A percentile compares a stretch with the other conserved stretches of the same genome.
Conservation (phyloP, 2,888 invertebrate species). For the Hermaeophaga mercurialis region DNA sequence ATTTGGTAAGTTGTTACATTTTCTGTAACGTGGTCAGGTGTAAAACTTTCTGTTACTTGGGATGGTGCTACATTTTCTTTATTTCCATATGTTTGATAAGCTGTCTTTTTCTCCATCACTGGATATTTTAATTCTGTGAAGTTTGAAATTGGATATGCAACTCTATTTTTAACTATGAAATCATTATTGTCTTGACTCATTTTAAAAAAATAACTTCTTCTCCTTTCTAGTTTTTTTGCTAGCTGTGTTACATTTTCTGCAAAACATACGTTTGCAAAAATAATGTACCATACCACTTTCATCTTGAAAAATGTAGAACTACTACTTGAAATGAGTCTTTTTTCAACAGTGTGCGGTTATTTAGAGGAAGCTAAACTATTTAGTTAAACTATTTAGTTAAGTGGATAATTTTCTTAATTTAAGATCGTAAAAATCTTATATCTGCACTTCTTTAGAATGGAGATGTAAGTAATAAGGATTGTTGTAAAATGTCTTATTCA, state of each 20-base stretch:
- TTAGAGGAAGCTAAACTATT: too few species aligned
- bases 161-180: constrained; percentile 5
- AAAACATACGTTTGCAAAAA: constrained; percentile 1
- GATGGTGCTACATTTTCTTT: background rate
- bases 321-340: too few species aligned
- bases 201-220: constrained; percentile 6
- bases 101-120: constrained; percentile 1
- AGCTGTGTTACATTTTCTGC: constrained; percentile 1
- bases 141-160: background rate
- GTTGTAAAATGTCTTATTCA: background rate
- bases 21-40: background rate
- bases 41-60: background rate
- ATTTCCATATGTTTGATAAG: constrained; percentile 2
- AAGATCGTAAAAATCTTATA: background rate
- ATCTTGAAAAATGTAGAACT: background rate
- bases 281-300: background rate
- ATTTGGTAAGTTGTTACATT: too few species aligned
- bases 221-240: constrained; percentile 3
- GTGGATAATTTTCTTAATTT: constrained; percentile 6
- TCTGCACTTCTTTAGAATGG: too few species aligned
- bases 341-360: too few species aligned
- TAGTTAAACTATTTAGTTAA: background rate
- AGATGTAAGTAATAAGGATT: background rate
- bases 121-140: constrained; percentile 9
- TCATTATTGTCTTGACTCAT: background rate